Conservation (phyloP, 2,888 invertebrate species). For the Rhingia campestris region DNA sequence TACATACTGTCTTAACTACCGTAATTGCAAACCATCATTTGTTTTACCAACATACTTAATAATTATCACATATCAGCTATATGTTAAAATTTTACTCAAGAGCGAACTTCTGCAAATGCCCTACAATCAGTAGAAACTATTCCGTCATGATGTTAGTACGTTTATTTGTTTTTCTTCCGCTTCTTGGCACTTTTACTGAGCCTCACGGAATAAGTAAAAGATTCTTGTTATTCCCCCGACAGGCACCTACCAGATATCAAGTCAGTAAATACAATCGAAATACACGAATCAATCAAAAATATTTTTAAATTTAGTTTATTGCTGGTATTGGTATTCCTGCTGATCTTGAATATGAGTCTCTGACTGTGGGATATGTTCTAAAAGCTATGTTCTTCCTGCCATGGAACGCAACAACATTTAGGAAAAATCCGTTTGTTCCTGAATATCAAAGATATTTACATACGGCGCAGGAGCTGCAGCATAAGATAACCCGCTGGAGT, state of each 20-base stretch:
- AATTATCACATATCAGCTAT: conserved; percentile 33
- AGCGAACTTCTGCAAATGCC: background rate
- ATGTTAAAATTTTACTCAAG: background rate
- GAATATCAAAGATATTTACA: conserved; percentile 76
- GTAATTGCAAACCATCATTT: background rate
- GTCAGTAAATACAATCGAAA: conserved; percentile 63
- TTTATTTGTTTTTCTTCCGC: conserved; percentile 4
- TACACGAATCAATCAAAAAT: background rate
- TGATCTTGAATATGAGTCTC: conserved; percentile 79
- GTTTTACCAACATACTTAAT: background rate
- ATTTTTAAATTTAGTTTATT: conserved; percentile 76
- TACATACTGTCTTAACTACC: background rate
- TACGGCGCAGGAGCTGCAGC: conserved; percentile 28
- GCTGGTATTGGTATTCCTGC: conserved; percentile 80
- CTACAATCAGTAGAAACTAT: conserved; percentile 12
- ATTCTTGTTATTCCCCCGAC: conserved; percentile 79
- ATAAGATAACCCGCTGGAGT: conserved; percentile 54
- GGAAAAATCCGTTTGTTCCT: conserved; percentile 79
- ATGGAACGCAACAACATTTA: conserved; percentile 78
- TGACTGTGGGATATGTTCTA: conserved; percentile 78
- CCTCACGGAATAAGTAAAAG: conserved; percentile 74
- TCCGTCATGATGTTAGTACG: conserved; percentile 17
- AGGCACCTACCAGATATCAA: conserved; percentile 79
- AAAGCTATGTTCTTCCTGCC: conserved; percentile 78
- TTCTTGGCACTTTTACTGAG: background rate